These are phyloP conservation scores for Hymenopus coronatus DNA, from an alignment of 2,888 invertebrate species.

Conservation along the genomic window DNA sequence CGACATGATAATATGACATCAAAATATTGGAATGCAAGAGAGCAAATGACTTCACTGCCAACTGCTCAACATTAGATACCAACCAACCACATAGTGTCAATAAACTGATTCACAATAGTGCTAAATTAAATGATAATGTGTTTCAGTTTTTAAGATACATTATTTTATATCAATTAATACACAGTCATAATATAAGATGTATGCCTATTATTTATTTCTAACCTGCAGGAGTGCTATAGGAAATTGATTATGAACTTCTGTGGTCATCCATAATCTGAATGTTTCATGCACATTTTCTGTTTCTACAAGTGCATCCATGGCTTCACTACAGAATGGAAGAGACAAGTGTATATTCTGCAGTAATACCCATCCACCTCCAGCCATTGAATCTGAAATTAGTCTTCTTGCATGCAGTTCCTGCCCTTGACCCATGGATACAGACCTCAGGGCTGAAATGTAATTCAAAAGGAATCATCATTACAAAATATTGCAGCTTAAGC, in stretches of 20 bases:
- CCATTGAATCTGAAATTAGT: slow-evolving; percentile 76
- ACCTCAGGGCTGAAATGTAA: slow-evolving; percentile 61
- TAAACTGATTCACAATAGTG: no score
- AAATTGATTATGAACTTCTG: slow-evolving; percentile 90
- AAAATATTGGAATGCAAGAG: no score
- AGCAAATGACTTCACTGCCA: no score
- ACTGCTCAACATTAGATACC: no score
- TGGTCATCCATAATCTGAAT: slow-evolving; percentile 92
- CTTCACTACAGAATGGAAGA: slow-evolving; percentile 88
- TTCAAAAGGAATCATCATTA: neutral
- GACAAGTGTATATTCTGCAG: slow-evolving; percentile 96
- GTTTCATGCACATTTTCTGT: slow-evolving; percentile 77
- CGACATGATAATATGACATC: no score
- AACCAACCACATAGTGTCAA: no score
- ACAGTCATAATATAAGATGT: neutral
- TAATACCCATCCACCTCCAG: slow-evolving; percentile 85
- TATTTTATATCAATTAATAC: neutral
- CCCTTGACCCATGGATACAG: slow-evolving; percentile 97
- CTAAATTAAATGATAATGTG: neutral
- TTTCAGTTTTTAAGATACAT: no score
- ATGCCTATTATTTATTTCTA: neutral
- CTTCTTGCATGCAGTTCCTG: slow-evolving; percentile 85
- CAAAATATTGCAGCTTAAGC: neutral
- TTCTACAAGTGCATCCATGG: slow-evolving; percentile 84
- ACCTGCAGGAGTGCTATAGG: slow-evolving; percentile 74